phyloP scores from a whole-genome alignment of 2,113 vertebrate species.

The Ameiurus melas region DNA sequence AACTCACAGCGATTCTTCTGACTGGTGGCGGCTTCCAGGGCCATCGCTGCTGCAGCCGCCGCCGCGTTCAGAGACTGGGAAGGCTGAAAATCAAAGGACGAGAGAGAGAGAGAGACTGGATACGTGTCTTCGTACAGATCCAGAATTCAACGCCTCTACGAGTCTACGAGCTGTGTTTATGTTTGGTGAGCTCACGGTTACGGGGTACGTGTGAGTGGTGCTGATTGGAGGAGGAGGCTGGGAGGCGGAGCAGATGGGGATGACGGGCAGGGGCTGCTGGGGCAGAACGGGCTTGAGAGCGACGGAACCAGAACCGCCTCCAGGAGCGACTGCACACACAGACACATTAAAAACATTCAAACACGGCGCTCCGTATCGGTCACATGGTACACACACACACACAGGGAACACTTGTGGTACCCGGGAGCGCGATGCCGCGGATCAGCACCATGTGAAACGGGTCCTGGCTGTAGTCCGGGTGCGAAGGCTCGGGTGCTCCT shows the following conservation, averaged over 20 bases:
- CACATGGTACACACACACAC: neutral
- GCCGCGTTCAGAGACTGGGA: conserved; percentile 68
- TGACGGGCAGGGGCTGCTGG: conserved; percentile 58
- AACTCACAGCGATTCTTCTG: conserved; percentile 86
- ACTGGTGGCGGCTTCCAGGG: conserved; percentile 80
- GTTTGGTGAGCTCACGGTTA: conserved; percentile 35
- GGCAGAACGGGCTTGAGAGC: conserved; percentile 77
- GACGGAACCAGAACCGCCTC: conserved; percentile 68
- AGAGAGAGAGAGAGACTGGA: neutral
- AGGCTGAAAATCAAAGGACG: neutral
- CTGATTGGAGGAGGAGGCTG: conserved; percentile 69
- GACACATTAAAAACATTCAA: neutral
- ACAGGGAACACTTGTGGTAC: conserved; percentile 61
- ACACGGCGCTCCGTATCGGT: neutral
- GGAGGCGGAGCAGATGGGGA: conserved; percentile 57
- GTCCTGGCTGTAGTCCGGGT: conserved; percentile 85
- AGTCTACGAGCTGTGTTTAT: neutral
- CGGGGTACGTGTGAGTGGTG: conserved; percentile 65
- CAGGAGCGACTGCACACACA: conserved; percentile 66
- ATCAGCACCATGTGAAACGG: conserved; percentile 90
- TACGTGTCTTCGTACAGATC: neutral
- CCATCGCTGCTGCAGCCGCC: conserved; percentile 82
- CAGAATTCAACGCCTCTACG: neutral
- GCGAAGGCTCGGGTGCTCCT: conserved; percentile 71
- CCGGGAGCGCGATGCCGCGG: conserved; percentile 84